Conservation (phyloP, 2,113 vertebrate genomes). For the Chrysochloris asiatica region DNA sequence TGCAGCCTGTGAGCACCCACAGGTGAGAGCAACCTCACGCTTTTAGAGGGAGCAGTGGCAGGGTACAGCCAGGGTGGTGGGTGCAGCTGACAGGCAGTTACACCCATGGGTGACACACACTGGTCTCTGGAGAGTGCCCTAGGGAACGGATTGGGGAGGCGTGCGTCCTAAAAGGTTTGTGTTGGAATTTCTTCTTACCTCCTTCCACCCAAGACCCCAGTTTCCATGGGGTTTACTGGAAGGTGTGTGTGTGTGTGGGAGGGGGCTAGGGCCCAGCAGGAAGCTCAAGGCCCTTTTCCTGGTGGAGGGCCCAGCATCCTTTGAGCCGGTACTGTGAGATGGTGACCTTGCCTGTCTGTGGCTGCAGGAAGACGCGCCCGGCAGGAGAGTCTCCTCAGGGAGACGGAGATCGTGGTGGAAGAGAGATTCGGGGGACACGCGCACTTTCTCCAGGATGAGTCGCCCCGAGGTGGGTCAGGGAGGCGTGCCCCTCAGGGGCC, state of each 20-base stretch:
- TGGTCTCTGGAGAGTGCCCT: neutral
- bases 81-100: neutral
- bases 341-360: conserved; percentile 28
- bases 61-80: neutral
- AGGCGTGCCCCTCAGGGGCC: neutral
- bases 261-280: neutral
- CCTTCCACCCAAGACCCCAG: neutral
- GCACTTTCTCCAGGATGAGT: conserved; percentile 87
- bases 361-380: conserved; percentile 73
- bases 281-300: neutral
- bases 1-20: neutral
- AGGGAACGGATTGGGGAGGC: neutral
- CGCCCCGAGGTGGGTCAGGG: conserved; percentile 86
- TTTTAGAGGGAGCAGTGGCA: too few relatives aligned
- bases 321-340: too few relatives aligned
- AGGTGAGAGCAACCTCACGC: too few relatives aligned
- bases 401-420: conserved; percentile 80
- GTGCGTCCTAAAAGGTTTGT: fast-evolving
- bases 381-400: conserved; percentile 70
- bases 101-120: too few relatives aligned
- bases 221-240: neutral
- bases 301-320: fast-evolving
- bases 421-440: conserved; percentile 77
- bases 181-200: neutral
- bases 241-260: too few relatives aligned